These are phyloP conservation scores for Rhagonycha lutea DNA, from an alignment of 2,888 invertebrate species.

Conservation along the genomic window DNA sequence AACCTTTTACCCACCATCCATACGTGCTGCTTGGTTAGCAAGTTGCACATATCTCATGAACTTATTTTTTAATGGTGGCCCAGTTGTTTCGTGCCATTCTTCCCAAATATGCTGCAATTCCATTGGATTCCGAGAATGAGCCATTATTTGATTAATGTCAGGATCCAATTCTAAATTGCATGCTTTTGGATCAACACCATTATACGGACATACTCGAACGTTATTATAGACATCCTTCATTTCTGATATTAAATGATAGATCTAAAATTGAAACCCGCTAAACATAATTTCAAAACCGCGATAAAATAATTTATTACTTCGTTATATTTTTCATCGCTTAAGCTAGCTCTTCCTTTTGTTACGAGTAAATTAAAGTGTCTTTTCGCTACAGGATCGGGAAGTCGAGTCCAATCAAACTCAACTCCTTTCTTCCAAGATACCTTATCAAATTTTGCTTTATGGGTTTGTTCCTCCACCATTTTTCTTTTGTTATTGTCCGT, in stretches of 20 bases:
- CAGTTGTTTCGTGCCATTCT: slow-evolving; percentile 79
- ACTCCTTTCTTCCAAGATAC: slow-evolving; percentile 75
- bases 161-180: slow-evolving; percentile 66
- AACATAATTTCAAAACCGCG: background rate
- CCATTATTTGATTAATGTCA: slow-evolving; percentile 68
- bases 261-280: slow-evolving; percentile 56
- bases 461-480: slow-evolving; percentile 73
- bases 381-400: slow-evolving; percentile 68
- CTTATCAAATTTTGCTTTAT: slow-evolving; percentile 74
- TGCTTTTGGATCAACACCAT: slow-evolving; percentile 59
- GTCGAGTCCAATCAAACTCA: slow-evolving; percentile 68
- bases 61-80: slow-evolving; percentile 73
- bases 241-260: slow-evolving; percentile 71
- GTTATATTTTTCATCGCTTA: slow-evolving; percentile 73
- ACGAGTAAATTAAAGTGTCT: slow-evolving; percentile 74
- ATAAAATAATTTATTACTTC: slow-evolving; percentile 60
- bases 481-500: slow-evolving; percentile 71
- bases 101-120: slow-evolving; percentile 79
- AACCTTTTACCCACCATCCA: slow-evolving; percentile 63
- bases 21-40: slow-evolving; percentile 76
- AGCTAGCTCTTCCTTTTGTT: slow-evolving; percentile 72
- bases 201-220: slow-evolving; percentile 72
- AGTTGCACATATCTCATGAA: slow-evolving; percentile 80
- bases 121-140: slow-evolving; percentile 73
- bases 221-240: slow-evolving; percentile 80